phyloP scores from a whole-genome alignment of 2,888 invertebrate genomes.

The Cenopis cana region DNA sequence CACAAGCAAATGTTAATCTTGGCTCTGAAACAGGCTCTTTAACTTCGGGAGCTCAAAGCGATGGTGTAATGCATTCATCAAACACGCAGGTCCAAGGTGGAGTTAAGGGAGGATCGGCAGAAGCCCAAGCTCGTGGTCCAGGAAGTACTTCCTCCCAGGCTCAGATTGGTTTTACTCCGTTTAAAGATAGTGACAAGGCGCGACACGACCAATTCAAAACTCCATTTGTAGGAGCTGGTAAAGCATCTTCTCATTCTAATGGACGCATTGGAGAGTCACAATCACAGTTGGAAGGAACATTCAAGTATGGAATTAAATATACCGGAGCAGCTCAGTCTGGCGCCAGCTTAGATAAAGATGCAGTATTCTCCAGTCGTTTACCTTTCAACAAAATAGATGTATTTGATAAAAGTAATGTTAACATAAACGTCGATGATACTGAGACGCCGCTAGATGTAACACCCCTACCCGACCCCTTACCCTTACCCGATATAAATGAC shows the following conservation, averaged over 20 bases:
- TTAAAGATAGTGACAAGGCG: slow-evolving; percentile 85
- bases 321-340: slow-evolving; percentile 93
- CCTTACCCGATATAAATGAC: slow-evolving; percentile 36
- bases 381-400: slow-evolving; percentile 78
- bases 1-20: slow-evolving; percentile 91
- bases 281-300: slow-evolving; percentile 92
- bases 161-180: slow-evolving; percentile 93
- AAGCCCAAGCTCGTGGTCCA: slow-evolving; percentile 93
- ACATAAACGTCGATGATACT: slow-evolving; percentile 65
- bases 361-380: slow-evolving; percentile 73
- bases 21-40: slow-evolving; percentile 91
- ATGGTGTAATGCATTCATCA: slow-evolving; percentile 90
- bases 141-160: slow-evolving; percentile 95
- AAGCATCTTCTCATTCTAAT: slow-evolving; percentile 92
- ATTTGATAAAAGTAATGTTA: slow-evolving; percentile 73
- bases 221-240: slow-evolving; percentile 90
- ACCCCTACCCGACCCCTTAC: slow-evolving; percentile 30
- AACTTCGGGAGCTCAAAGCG: slow-evolving; percentile 90
- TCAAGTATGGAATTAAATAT: slow-evolving; percentile 90
- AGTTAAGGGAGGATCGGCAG: slow-evolving; percentile 92
- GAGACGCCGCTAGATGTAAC: slow-evolving; percentile 50
- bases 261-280: slow-evolving; percentile 91
- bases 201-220: slow-evolving; percentile 75
- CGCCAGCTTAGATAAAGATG: slow-evolving; percentile 87
- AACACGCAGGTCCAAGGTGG: slow-evolving; percentile 92